A percentile compares a stretch with the other conserved stretches of the same genome.
Conservation (phyloP, 1,140 invertebrate genomes). For the Hyles euphorbiae region DNA sequence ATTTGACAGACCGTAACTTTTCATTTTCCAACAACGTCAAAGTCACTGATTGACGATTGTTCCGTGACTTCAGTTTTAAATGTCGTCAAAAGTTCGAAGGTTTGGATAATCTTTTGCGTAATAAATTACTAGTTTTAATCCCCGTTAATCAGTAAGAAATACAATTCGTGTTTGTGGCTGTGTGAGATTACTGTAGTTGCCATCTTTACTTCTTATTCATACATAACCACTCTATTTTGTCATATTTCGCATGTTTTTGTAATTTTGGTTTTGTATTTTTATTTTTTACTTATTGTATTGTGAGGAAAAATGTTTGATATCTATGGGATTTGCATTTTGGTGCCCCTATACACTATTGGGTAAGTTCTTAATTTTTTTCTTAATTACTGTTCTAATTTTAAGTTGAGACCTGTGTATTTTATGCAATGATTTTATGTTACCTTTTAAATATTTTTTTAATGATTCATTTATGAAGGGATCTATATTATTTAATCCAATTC, state of each 20-base stretch:
- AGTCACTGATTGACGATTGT: background rate
- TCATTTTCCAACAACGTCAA: too few relatives aligned
- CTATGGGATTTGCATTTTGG: slow-evolving; percentile 34
- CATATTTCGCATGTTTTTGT: background rate
- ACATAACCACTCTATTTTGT: too few relatives aligned
- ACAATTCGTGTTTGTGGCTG: background rate
- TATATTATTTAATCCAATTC: too few relatives aligned
- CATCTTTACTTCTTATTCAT: too few relatives aligned
- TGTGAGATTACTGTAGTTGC: background rate
- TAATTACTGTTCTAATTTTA: slow-evolving; percentile 7
- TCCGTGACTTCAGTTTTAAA: background rate
- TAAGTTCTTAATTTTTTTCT: slow-evolving; percentile 30
- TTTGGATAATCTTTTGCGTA: slow-evolving; percentile 17
- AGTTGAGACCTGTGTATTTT: too few relatives aligned
- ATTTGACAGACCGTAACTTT: too few relatives aligned
- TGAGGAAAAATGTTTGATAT: slow-evolving; percentile 26
- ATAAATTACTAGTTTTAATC: slow-evolving; percentile 8
- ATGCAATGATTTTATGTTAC: background rate
- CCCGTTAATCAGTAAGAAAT: background rate
- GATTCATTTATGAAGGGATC: too few relatives aligned
- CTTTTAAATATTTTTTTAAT: too few relatives aligned
- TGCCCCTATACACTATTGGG: slow-evolving; percentile 38
- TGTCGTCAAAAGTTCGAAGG: slow-evolving; percentile 33
- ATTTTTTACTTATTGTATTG: background rate
- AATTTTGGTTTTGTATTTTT: background rate